These are phyloP conservation scores for Ceratoteleas bidentatus DNA, from an alignment of 1,140 invertebrate species.

Conservation along the genomic window DNA sequence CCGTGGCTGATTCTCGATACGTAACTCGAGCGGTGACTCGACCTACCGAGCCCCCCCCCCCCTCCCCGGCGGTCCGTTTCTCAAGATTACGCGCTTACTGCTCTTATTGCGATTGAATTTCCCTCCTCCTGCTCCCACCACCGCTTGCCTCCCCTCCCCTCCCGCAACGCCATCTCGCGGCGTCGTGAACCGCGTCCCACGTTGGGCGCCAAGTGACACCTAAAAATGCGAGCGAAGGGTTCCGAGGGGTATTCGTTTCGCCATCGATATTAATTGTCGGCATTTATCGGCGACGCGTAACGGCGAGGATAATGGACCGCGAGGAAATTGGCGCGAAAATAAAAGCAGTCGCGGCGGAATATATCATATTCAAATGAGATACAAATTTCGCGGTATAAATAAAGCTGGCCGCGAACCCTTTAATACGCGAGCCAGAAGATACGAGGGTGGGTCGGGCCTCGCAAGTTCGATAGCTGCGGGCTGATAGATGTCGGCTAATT, in stretches of 20 bases:
- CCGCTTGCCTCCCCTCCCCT: constrained; percentile 12
- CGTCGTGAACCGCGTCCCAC: neutral
- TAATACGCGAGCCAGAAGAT: constrained; percentile 66
- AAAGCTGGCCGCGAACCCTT: constrained; percentile 60
- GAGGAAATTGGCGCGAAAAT: constrained; percentile 13
- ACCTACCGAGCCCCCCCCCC: constrained; percentile 76
- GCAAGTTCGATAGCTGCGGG: constrained; percentile 78
- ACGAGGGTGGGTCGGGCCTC: constrained; percentile 70
- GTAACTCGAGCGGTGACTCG: constrained; percentile 81
- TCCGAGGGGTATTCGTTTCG: constrained; percentile 10
- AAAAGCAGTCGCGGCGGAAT: constrained; percentile 19
- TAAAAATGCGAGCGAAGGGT: too few species aligned
- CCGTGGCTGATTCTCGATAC: constrained; percentile 81
- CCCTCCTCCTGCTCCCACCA: constrained; percentile 34
- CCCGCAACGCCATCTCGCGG: constrained; percentile 20
- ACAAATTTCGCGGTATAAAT: constrained; percentile 59
- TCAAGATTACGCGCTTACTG: constrained; percentile 75
- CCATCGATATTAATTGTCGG: constrained; percentile 2
- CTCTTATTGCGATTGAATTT: constrained; percentile 81
- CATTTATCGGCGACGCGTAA: too few species aligned
- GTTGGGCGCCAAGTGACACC: neutral
- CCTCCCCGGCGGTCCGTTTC: constrained; percentile 58
- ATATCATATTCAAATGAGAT: constrained; percentile 60
- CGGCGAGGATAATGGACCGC: too few species aligned
- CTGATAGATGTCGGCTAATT: constrained; percentile 83